Evolutionary conservation across 2,888 invertebrate species (phyloP).

Genomic region (Serripes groenlandicus): DNA sequence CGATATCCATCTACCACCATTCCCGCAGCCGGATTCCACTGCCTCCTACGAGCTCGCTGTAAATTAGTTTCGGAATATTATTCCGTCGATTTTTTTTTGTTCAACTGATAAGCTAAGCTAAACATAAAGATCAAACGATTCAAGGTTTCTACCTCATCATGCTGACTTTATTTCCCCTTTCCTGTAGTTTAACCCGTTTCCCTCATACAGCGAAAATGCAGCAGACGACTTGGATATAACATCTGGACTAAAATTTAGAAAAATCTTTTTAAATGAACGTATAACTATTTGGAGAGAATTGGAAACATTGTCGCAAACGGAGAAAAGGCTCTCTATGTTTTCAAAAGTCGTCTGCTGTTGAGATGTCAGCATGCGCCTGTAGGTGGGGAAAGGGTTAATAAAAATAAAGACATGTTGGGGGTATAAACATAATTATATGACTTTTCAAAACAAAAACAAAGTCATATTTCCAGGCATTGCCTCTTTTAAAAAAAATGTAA

Average conservation of each 20-base stretch:
- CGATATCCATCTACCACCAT: constrained; percentile 42
- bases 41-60: constrained; percentile 50
- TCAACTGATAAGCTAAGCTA: background rate
- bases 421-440: no score
- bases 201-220: no score
- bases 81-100: constrained; percentile 41
- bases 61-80: constrained; percentile 53
- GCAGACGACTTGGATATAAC: no score
- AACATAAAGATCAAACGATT: constrained; percentile 28
- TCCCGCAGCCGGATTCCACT: constrained; percentile 4
- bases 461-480: no score
- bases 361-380: background rate
- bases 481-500: no score
- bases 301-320: background rate
- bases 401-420: no score
- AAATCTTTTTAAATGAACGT: no score
- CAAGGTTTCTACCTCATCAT: background rate
- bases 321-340: background rate
- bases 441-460: no score
- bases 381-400: no score
- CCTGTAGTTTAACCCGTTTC: no score
- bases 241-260: no score
- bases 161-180: no score
- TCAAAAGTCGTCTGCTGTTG: background rate
- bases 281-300: background rate